Conservation (phyloP, 2,888 invertebrate species). For the Lithophane ornitopus region DNA sequence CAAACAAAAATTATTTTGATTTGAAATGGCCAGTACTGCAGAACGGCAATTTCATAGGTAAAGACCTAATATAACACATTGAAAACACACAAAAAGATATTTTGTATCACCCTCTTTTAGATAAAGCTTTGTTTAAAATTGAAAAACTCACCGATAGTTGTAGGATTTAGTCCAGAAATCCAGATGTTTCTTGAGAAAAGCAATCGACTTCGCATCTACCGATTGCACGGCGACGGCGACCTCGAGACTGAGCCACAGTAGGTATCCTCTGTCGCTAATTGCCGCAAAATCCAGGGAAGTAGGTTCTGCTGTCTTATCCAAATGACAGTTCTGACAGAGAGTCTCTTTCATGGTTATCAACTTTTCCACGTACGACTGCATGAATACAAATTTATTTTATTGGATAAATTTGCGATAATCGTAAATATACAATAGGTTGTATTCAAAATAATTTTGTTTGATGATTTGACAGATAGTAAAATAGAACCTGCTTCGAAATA, state of each 20-base stretch:
- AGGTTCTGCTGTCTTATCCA: conserved; percentile 93
- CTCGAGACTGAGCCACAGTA: conserved; percentile 94
- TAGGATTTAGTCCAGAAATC: conserved; percentile 94
- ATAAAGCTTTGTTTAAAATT: not conserved
- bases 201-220: conserved; percentile 92
- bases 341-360: conserved; percentile 94
- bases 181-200: conserved; percentile 94
- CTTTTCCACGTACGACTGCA: conserved; percentile 93
- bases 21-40: no score
- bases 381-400: conserved; percentile 30
- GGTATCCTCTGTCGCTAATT: conserved; percentile 94
- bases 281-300: conserved; percentile 92
- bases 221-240: conserved; percentile 93
- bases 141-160: conserved; percentile 91
- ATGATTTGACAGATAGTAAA: not conserved
- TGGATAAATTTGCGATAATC: not conserved
- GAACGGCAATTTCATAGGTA: no score
- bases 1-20: no score
- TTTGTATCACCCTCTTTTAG: not conserved
- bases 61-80: no score
- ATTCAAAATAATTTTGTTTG: not conserved
- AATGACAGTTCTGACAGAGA: conserved; percentile 86
- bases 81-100: not conserved
- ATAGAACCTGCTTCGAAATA: not conserved
- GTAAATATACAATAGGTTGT: not conserved